A percentile compares a stretch with the other conserved stretches of the same genome.
Evolutionary conservation across 2,797 vertebrate genomes (phyloP).

Genomic region (Anas bernieri): DNA sequence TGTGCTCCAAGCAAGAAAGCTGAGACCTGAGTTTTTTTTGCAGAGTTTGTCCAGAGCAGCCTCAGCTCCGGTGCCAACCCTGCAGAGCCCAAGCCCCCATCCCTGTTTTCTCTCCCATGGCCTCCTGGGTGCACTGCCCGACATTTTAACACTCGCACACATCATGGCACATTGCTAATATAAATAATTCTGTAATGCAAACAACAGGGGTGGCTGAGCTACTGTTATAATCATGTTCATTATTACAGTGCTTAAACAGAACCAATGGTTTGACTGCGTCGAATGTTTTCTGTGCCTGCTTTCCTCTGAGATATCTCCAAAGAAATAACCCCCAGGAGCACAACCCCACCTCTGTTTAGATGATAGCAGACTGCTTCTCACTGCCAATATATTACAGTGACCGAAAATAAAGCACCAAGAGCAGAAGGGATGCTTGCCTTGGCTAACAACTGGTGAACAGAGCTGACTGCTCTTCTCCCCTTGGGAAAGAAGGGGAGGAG

Average conservation of each 20-base stretch:
- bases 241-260: neutral
- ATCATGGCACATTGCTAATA: neutral
- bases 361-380: neutral
- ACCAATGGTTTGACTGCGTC: neutral
- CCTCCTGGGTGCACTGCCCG: neutral
- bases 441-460: neutral
- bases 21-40: neutral
- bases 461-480: neutral
- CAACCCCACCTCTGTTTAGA: accelerated
- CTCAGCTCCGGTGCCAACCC: no score
- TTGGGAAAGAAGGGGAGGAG: neutral
- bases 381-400: accelerated
- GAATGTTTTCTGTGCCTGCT: neutral
- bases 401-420: neutral
- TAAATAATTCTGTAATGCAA: neutral
- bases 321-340: neutral
- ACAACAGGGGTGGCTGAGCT: neutral
- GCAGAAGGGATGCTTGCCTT: neutral
- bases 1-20: neutral
- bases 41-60: neutral
- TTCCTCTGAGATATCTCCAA: neutral
- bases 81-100: no score
- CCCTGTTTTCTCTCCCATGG: no score
- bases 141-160: neutral
- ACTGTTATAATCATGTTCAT: accelerated